Evolutionary conservation across 2,888 invertebrate species (phyloP).

Genomic region (Tuta absoluta): DNA sequence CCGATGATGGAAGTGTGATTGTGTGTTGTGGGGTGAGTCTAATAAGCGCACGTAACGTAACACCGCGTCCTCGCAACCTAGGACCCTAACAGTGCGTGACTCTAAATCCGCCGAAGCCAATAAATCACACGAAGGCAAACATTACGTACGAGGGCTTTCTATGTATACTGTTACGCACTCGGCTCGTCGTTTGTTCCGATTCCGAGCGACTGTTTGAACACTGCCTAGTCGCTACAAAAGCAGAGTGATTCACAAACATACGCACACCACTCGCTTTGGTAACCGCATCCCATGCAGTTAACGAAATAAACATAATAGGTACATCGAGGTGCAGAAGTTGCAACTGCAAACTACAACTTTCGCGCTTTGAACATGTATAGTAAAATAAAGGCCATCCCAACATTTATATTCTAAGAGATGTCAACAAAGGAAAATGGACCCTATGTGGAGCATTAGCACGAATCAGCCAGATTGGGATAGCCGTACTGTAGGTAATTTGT

Average conservation of each 20-base stretch:
- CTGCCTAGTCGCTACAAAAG: slow-evolving; percentile 64
- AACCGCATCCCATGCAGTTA: slow-evolving; percentile 16
- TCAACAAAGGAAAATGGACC: too few relatives aligned
- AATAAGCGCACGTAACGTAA: slow-evolving; percentile 67
- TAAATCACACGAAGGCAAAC: slow-evolving; percentile 82
- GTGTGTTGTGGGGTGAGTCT: slow-evolving; percentile 52
- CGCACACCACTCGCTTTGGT: slow-evolving; percentile 37
- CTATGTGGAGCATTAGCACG: too few relatives aligned
- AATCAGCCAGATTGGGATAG: too few relatives aligned
- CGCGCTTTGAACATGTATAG: too few relatives aligned
- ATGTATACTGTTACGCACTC: slow-evolving; percentile 69
- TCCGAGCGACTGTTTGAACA: slow-evolving; percentile 35
- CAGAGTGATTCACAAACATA: slow-evolving; percentile 65
- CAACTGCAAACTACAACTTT: too few relatives aligned
- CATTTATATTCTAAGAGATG: too few relatives aligned
- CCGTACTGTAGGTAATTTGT: too few relatives aligned
- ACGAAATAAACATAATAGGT: too few relatives aligned
- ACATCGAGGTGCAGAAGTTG: too few relatives aligned
- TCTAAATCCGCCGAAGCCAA: slow-evolving; percentile 80
- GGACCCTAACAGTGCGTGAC: slow-evolving; percentile 62
- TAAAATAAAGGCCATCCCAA: too few relatives aligned
- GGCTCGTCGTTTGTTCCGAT: slow-evolving; percentile 51
- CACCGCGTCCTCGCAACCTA: slow-evolving; percentile 53
- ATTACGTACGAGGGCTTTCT: slow-evolving; percentile 69
- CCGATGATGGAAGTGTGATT: slow-evolving; percentile 41